Base-by-base conservation (phyloP, 1,140 invertebrate genomes). In the Drosophila santomea region DNA sequence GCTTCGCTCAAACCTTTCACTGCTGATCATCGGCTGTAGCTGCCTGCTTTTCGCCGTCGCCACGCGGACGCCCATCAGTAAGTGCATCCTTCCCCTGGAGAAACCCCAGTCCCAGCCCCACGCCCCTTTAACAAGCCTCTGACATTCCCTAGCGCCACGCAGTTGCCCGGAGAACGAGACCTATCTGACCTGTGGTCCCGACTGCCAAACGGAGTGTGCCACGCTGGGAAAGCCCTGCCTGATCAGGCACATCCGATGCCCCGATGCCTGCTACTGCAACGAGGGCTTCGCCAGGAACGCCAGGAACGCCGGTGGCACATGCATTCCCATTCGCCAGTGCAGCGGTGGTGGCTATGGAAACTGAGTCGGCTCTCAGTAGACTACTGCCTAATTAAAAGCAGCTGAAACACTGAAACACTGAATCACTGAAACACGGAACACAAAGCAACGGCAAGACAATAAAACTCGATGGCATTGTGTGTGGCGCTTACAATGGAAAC, bases 131-230 rank as follows among this genome's bases (percentile, higher is more conserved):
- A 35, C 12, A n/a, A 1, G 5, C 17, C 28, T 20, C 35, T 6
- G 5, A 8, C 3, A 12, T 3, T 11, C n/a, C 8, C 8, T 25
- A 83, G 89, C 58, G 3, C 78, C 75, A 2, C 72, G 81, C 3
- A 17, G 51, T 1, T 91, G 90, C 6, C 61, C 75, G 1, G 7
- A 7, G 0, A 68, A 91, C 52, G 78, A 94, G 69, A 92, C 93
- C 51, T 92, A 86, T 55, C 93, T 85, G 47, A 59, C 81, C 0
- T 94, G 94, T 56, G 94, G 94, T 5, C 80, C 91, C 56, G 92
- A 89, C n/a, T 94, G 94, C 74, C 93, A 94, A 66, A 94, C 93
- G 28, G 92, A 92, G 17, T 94, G 94, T 57, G 79, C 78, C 12
- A 94, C 92, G 14, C 56, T 94, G 8, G 78, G 79, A 0, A 14